phyloP scores from a whole-genome alignment of 2,888 invertebrate genomes.

The Hirtodrosophila cameraria region DNA sequence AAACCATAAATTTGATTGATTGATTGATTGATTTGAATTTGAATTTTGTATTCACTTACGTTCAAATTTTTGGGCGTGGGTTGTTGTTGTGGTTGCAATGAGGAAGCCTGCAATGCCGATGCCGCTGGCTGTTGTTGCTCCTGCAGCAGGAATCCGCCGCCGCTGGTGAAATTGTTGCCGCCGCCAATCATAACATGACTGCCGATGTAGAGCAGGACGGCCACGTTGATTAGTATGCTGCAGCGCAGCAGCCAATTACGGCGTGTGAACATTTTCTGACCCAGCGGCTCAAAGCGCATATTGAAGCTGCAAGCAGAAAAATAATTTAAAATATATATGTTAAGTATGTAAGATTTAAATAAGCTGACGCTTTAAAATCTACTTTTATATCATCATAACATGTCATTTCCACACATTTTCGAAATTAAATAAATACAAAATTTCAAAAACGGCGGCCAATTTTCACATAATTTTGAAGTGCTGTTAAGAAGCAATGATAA shows the following conservation, averaged over 20 bases:
- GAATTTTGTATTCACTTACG: constrained; percentile 29
- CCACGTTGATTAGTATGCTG: constrained; percentile 90
- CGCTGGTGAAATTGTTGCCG: constrained; percentile 81
- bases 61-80: constrained; percentile 68
- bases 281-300: constrained; percentile 82
- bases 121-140: constrained; percentile 75
- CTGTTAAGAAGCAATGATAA: too few relatives aligned
- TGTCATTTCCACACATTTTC: too few relatives aligned
- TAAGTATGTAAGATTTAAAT: too few relatives aligned
- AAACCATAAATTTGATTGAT: too few relatives aligned
- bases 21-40: too few relatives aligned
- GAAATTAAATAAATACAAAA: too few relatives aligned
- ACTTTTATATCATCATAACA: too few relatives aligned
- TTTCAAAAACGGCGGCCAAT: too few relatives aligned
- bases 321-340: too few relatives aligned
- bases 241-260: constrained; percentile 90
- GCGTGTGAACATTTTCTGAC: constrained; percentile 85
- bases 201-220: constrained; percentile 89
- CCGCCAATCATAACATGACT: constrained; percentile 86
- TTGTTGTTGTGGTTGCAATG: constrained; percentile 46
- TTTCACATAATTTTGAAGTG: too few relatives aligned
- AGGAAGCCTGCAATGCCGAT: constrained; percentile 53
- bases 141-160: constrained; percentile 81
- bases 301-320: constrained; percentile 53
- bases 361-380: too few relatives aligned